Percentiles rank a stretch among this genome's conserved stretches.
phyloP scores from a whole-genome alignment of 2,797 vertebrate species.

The Nasua narica region DNA sequence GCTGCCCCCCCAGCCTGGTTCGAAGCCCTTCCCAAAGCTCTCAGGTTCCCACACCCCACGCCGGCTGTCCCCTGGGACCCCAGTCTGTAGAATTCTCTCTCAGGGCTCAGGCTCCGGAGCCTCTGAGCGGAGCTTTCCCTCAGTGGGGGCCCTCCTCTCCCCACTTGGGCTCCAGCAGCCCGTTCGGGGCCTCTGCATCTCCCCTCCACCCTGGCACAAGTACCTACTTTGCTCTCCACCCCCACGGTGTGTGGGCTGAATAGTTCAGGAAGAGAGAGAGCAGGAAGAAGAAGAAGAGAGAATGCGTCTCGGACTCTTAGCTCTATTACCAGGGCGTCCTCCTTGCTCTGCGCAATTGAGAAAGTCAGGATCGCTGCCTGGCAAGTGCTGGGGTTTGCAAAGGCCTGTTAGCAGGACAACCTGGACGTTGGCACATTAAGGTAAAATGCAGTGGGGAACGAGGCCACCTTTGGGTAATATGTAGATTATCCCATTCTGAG shows the following conservation, averaged over 20 bases:
- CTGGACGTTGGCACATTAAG: constrained; percentile 53
- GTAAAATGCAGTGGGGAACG: constrained; percentile 57
- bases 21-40: not conserved
- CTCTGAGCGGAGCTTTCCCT: not conserved
- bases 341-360: not conserved
- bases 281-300: not conserved
- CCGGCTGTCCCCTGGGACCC: not conserved
- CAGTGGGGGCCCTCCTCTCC: accelerated
- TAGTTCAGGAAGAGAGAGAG: not conserved
- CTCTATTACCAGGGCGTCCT: not conserved
- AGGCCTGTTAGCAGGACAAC: constrained; percentile 4
- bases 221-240: not conserved
- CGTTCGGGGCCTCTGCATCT: not conserved
- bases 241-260: not conserved
- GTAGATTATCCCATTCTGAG: constrained; percentile 71
- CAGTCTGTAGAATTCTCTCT: not conserved
- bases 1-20: not conserved
- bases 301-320: not conserved
- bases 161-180: too few relatives aligned
- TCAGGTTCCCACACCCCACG: not conserved
- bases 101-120: not conserved
- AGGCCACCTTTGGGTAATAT: constrained; percentile 69
- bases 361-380: not conserved
- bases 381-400: not conserved
- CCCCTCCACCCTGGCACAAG: too few relatives aligned